phyloP scores from a whole-genome alignment of 2,797 vertebrate species.

The Pipistrellus nathusii region DNA sequence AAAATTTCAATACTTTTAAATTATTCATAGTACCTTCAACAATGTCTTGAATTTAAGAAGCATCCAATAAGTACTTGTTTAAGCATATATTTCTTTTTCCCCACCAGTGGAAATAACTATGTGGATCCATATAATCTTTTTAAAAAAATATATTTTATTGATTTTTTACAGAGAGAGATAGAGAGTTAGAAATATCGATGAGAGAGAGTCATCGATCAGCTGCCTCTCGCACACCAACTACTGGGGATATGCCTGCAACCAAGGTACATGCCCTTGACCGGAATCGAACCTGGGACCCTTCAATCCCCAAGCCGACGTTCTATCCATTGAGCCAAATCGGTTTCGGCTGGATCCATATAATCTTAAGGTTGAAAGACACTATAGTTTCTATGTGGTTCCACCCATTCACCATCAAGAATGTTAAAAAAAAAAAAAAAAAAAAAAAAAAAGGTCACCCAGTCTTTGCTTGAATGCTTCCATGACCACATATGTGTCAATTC shows the following conservation, averaged over 20 bases:
- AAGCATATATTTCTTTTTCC: not conserved
- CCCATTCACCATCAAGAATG: slow-evolving; percentile 3
- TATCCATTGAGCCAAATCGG: no score
- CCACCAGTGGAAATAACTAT: not conserved
- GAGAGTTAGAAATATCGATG: no score
- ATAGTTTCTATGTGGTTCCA: not conserved
- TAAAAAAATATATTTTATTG: no score
- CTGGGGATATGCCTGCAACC: no score
- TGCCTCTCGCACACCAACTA: no score
- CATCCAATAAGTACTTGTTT: not conserved
- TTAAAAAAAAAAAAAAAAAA: not conserved
- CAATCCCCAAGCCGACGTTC: no score
- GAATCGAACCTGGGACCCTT: no score
- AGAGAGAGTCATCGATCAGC: no score
- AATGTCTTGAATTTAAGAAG: slow-evolving; percentile 32
- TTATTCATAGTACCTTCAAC: slow-evolving; percentile 8
- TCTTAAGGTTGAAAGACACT: slow-evolving; percentile 32
- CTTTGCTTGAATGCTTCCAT: slow-evolving; percentile 53
- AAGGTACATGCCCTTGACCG: no score
- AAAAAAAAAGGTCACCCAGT: not conserved
- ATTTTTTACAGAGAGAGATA: no score
- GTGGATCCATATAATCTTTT: not conserved
- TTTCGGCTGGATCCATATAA: not conserved
- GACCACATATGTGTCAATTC: not conserved
- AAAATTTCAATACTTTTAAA: slow-evolving; percentile 27